phyloP scores from a whole-genome alignment of 2,113 vertebrate species.

The Neotragus moschatus region DNA sequence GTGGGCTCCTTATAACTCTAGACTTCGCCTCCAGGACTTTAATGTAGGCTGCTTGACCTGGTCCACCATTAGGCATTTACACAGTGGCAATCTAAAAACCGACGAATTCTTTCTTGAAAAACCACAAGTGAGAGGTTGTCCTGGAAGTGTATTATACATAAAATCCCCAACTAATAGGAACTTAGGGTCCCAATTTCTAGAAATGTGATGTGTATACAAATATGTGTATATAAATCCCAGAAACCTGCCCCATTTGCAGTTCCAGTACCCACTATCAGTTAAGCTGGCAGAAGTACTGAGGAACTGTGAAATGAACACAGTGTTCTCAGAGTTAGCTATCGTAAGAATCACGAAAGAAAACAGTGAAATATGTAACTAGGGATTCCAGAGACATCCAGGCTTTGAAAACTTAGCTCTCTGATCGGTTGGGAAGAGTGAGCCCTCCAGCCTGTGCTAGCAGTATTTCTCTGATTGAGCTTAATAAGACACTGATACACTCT shows the following conservation, averaged over 20 bases:
- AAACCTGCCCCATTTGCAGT: background rate
- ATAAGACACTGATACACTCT: background rate
- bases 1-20: background rate
- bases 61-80: background rate
- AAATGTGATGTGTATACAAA: background rate
- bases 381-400: background rate
- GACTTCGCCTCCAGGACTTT: background rate
- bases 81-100: background rate
- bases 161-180: background rate
- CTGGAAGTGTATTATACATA: background rate
- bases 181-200: background rate
- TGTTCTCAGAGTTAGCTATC: background rate
- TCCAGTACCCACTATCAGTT: background rate
- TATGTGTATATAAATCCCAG: background rate
- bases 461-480: background rate
- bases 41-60: background rate
- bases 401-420: background rate
- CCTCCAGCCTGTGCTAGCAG: background rate
- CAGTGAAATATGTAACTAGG: background rate
- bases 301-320: background rate
- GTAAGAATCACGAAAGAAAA: background rate
- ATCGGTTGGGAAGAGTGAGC: background rate
- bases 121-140: background rate
- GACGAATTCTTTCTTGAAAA: background rate
- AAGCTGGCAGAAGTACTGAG: background rate